These are phyloP conservation scores for Nesoenas mayeri DNA, from an alignment of 2,113 vertebrate species.

Conservation along the genomic window DNA sequence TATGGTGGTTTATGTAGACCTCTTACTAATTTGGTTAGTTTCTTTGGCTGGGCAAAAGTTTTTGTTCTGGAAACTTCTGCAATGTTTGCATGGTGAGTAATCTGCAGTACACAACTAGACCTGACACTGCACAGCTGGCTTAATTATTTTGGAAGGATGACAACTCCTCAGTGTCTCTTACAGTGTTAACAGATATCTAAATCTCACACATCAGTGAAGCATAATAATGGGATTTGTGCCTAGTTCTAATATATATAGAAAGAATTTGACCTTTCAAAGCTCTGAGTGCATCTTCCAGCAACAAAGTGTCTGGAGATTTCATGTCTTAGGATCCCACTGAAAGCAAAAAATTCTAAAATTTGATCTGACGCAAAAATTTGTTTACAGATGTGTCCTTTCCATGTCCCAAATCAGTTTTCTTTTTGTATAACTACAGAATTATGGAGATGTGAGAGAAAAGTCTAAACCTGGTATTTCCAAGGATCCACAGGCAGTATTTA, in stretches of 20 bases:
- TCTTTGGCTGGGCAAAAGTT: background rate
- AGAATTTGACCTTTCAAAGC: background rate
- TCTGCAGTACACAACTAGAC: background rate
- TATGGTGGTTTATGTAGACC: fast-evolving
- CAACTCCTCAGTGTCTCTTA: background rate
- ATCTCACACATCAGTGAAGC: background rate
- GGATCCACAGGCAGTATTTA: background rate
- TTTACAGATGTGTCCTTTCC: background rate
- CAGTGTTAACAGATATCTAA: background rate
- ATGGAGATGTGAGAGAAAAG: background rate
- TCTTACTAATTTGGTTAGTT: background rate
- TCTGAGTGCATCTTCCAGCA: background rate
- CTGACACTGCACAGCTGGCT: background rate
- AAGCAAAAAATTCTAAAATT: background rate
- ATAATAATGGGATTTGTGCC: background rate
- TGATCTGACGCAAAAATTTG: background rate
- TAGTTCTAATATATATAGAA: background rate
- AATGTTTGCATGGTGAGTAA: background rate
- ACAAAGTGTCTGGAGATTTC: background rate
- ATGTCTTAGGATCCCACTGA: background rate
- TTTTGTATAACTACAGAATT: background rate
- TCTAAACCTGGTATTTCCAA: background rate
- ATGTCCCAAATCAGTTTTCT: background rate
- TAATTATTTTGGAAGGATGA: background rate
- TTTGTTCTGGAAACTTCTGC: background rate